Evolutionary conservation across 2,797 vertebrate species (phyloP), one percentile per base, ranked within the genome.

Genomic region (Chelonia mydas): DNA sequence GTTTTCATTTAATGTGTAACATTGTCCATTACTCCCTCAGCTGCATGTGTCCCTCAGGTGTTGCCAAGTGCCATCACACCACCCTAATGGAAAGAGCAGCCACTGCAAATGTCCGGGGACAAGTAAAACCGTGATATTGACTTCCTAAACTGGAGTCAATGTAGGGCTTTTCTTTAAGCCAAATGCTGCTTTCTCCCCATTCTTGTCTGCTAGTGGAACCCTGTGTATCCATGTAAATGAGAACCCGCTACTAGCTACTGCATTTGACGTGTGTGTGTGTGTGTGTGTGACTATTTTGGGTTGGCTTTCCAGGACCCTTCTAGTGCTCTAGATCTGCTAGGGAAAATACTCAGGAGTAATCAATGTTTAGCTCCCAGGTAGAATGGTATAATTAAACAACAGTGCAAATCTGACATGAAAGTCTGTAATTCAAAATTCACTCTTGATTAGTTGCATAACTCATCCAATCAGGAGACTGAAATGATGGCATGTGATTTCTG

Each of bases 141-240:
- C 65, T 83, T 47, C 33, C 2, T 47, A 54, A 55, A 5, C 45
- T 65, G 53, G n/a, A 90, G 51, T 59, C 81, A 89, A 90, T 85
- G 77, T 90, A 82, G 79, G 93, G 65, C 78, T 92, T 90, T 55
- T 88, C 47, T 49, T 37, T 31, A 68, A 79, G 21, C 45, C 31
- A 68, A 45, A 54, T 49, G 33, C 65, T 59, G 54, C 65, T 77
- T 33, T 86, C 27, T 87, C 86, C 91, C 85, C 84, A 31, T 88
- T 94, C 72, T 92, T 88, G 19, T 77, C 83, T 87, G 72, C 33
- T 88, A 51, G 59, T 83, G 27, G 1, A 1, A 79, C 85, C 81
- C 94, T 95, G 90, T 72, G 83, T 96, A 72, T 96, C 90, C 49
- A 88, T 90, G 89, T 96, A 88, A 96, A 57, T 96, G 87, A 95